Evolutionary conservation across 2,888 invertebrate species (phyloP).

Genomic region (Eristalinus aeneus): DNA sequence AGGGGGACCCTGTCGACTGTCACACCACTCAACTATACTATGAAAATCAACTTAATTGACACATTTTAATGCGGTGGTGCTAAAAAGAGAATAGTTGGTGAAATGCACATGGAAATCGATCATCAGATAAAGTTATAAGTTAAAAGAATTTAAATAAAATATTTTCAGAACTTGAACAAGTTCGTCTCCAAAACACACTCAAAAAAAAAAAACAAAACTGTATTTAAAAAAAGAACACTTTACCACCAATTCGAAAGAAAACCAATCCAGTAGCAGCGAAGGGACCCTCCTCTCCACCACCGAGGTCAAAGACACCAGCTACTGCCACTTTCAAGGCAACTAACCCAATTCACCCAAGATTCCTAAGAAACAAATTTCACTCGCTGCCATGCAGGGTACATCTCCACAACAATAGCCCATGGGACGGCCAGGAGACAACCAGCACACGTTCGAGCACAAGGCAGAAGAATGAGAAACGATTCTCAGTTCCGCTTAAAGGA

Average conservation of each 20-base stretch:
- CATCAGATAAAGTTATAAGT: too few relatives aligned
- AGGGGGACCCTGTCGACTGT: too few relatives aligned
- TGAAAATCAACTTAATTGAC: too few relatives aligned
- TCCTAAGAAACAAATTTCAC: not conserved
- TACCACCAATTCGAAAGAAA: not conserved
- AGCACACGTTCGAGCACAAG: not conserved
- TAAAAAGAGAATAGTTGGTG: too few relatives aligned
- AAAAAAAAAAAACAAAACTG: too few relatives aligned
- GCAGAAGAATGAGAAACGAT: constrained; percentile 1
- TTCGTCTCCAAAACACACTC: too few relatives aligned
- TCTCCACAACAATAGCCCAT: constrained; percentile 1
- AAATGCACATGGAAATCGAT: too few relatives aligned
- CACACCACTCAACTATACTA: too few relatives aligned
- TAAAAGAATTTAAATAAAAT: too few relatives aligned
- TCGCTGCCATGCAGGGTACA: not conserved
- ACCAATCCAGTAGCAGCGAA: not conserved
- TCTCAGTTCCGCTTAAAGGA: constrained; percentile 31
- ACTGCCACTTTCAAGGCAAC: not conserved
- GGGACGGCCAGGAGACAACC: not conserved
- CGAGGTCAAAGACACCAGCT: not conserved
- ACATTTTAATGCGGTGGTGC: too few relatives aligned
- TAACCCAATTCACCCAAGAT: not conserved
- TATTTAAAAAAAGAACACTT: too few relatives aligned
- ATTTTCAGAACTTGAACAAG: too few relatives aligned
- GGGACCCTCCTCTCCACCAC: not conserved